Percentiles rank a stretch among this genome's conserved stretches.
Evolutionary conservation across 2,113 vertebrate genomes (phyloP).

Genomic region (Spea bombifrons): DNA sequence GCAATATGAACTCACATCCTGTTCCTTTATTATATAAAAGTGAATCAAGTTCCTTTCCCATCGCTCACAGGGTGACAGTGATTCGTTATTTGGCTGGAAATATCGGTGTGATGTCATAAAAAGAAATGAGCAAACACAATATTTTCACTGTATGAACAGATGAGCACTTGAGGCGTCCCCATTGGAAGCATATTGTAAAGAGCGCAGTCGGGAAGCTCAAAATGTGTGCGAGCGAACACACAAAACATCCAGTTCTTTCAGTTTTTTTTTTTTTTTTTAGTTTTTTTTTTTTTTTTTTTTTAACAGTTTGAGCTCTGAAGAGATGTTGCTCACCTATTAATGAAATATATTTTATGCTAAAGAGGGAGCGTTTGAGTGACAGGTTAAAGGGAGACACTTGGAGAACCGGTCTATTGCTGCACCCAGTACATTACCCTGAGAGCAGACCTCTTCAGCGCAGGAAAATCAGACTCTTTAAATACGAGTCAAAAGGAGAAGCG

Average conservation of each 20-base stretch:
- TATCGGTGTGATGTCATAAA: conserved; percentile 35
- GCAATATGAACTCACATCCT: too few relatives aligned
- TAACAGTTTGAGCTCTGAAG: too few relatives aligned
- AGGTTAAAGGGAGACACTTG: too few relatives aligned
- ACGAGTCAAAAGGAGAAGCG: too few relatives aligned
- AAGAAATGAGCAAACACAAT: conserved; percentile 44
- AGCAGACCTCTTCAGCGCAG: too few relatives aligned
- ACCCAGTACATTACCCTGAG: too few relatives aligned
- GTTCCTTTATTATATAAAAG: conserved; percentile 9
- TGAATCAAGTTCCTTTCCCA: conserved; percentile 21
- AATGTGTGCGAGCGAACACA: conserved; percentile 2
- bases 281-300: too few relatives aligned
- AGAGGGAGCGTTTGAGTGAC: too few relatives aligned
- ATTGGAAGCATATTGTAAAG: conserved; percentile 16
- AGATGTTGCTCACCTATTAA: too few relatives aligned
- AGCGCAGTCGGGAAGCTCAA: background rate
- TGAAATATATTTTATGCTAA: too few relatives aligned
- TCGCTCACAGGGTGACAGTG: conserved; percentile 32
- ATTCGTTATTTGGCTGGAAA: conserved; percentile 41
- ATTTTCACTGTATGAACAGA: conserved; percentile 42
- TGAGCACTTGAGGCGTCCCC: conserved; percentile 17
- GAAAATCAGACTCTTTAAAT: too few relatives aligned
- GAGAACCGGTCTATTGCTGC: too few relatives aligned
- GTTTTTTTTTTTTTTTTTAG: background rate
- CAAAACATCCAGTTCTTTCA: conserved; percentile 16